phyloP scores from a whole-genome alignment of 2,888 invertebrate species.

The Allolobophora icterica region DNA sequence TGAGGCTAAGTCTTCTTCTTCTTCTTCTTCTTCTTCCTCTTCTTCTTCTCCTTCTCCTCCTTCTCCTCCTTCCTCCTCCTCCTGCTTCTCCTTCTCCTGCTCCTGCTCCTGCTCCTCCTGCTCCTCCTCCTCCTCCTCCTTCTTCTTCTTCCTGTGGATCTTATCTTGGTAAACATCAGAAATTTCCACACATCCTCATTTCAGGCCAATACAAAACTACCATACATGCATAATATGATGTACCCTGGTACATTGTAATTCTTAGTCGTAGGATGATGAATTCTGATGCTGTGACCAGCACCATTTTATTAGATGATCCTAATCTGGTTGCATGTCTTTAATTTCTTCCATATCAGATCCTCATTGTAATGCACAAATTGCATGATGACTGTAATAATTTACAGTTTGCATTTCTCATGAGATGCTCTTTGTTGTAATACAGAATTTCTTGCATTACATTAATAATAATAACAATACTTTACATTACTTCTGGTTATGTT shows the following conservation, averaged over 20 bases:
- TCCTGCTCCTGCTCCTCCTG: too few species aligned
- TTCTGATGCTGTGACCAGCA: neutral
- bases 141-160: too few species aligned
- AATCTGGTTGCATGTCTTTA: neutral
- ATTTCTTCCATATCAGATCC: neutral
- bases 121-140: too few species aligned
- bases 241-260: neutral
- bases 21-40: too few species aligned
- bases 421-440: neutral
- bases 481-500: neutral
- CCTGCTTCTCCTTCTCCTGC: too few species aligned
- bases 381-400: neutral
- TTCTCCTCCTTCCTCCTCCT: too few species aligned
- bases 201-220: neutral
- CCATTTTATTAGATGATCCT: neutral
- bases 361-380: neutral
- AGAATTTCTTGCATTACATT: neutral
- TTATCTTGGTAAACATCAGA: neutral
- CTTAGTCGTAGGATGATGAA: neutral
- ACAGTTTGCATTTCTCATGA: too few species aligned
- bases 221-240: too few species aligned
- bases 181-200: neutral
- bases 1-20: too few species aligned
- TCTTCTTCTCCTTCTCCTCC: too few species aligned
- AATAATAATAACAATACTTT: too few species aligned